These are phyloP conservation scores for Esox niger DNA, from an alignment of 2,113 vertebrate genomes.

Conservation along the genomic window DNA sequence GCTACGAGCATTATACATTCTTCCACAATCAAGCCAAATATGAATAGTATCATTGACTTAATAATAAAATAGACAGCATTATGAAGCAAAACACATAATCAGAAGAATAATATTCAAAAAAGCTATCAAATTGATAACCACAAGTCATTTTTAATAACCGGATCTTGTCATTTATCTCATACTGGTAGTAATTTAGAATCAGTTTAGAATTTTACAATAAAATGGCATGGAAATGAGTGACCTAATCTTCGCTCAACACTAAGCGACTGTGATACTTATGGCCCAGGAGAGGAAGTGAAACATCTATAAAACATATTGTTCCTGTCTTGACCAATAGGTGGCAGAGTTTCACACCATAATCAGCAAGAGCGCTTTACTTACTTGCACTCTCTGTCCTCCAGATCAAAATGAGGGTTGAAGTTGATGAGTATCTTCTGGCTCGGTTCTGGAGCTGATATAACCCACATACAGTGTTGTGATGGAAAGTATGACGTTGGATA, in stretches of 20 bases:
- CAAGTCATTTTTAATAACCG: background rate
- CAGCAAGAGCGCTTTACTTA: constrained; percentile 67
- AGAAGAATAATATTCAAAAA: background rate
- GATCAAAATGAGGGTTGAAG: constrained; percentile 99
- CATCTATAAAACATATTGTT: constrained; percentile 58
- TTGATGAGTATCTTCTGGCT: constrained; percentile 98
- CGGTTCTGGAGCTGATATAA: constrained; percentile 89
- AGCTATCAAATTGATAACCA: background rate
- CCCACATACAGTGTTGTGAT: constrained; percentile 92
- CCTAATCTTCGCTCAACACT: no score
- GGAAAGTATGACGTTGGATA: constrained; percentile 88
- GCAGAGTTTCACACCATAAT: constrained; percentile 63
- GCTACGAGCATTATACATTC: background rate
- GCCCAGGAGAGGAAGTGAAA: constrained; percentile 18
- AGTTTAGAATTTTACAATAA: no score
- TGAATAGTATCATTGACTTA: background rate
- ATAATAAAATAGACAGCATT: background rate
- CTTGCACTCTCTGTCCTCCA: constrained; percentile 99
- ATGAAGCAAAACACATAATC: background rate
- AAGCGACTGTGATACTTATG: no score
- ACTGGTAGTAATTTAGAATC: no score
- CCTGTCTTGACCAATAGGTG: constrained; percentile 62
- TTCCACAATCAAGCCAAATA: background rate
- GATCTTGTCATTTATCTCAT: background rate
- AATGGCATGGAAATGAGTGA: no score